Evolutionary conservation across 2,797 vertebrate genomes (phyloP).

Genomic region (Bradypodion pumilum): DNA sequence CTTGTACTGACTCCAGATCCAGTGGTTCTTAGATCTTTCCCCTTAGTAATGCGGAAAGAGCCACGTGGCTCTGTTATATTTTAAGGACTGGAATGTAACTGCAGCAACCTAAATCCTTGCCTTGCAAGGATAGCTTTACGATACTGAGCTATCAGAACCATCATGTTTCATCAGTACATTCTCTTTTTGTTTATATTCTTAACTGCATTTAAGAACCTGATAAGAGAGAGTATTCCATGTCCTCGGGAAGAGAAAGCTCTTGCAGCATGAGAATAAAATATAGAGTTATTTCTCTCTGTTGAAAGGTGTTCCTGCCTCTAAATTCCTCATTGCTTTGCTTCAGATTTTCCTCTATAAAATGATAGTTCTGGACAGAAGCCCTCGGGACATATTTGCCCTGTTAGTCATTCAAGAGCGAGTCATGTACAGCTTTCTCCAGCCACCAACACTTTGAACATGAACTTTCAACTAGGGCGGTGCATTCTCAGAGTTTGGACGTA

Average conservation of each 20-base stretch:
- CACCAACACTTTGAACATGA: neutral
- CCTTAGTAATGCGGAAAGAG: neutral
- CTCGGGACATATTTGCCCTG: neutral
- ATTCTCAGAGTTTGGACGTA: neutral
- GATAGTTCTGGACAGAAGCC: constrained; percentile 6
- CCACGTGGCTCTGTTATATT: neutral
- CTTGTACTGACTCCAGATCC: neutral
- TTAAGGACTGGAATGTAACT: neutral
- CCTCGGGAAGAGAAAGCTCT: neutral
- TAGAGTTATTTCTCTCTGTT: neutral
- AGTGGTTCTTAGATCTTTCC: neutral
- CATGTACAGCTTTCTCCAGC: neutral
- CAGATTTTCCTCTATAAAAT: neutral
- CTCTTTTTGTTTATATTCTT: neutral
- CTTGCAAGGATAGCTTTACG: neutral
- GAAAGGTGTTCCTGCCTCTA: constrained; percentile 2
- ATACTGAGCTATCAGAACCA: neutral
- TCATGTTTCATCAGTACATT: neutral
- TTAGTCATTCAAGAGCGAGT: constrained; percentile 11
- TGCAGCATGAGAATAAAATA: accelerated
- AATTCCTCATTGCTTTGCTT: constrained; percentile 11
- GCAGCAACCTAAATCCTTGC: neutral
- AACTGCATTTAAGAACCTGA: neutral
- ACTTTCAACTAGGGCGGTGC: accelerated
- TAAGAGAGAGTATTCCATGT: neutral